A percentile compares a stretch with the other conserved stretches of the same genome.
phyloP scores from a whole-genome alignment of 2,888 invertebrate species.

The Strigamia maritima region DNA sequence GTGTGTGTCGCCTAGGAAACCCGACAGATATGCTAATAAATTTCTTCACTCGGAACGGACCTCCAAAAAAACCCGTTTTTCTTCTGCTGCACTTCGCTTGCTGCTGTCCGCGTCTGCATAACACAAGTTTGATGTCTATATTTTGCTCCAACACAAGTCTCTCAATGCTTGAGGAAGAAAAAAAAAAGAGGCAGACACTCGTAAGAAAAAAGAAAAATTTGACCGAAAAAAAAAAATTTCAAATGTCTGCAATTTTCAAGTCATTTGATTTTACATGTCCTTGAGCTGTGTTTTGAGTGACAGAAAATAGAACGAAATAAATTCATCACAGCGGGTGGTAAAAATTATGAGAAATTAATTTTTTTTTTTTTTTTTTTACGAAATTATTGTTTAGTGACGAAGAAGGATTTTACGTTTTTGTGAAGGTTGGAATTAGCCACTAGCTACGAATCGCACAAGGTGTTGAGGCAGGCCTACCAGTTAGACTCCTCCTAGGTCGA shows the following conservation, averaged over 20 bases:
- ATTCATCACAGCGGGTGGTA: neutral
- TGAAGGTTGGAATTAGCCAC: neutral
- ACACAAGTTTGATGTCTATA: conserved; percentile 28
- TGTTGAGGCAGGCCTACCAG: neutral
- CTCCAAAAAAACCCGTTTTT: conserved; percentile 21
- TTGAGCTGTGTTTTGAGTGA: neutral
- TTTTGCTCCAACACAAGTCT: neutral
- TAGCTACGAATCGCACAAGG: neutral
- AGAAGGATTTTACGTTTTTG: neutral
- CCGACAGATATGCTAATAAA: conserved; percentile 27
- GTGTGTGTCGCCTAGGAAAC: conserved; percentile 22
- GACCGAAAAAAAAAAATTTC: neutral
- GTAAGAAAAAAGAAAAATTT: neutral
- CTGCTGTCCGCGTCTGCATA: conserved; percentile 15
- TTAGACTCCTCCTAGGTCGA: conserved; percentile 11
- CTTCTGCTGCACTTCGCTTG: conserved; percentile 22
- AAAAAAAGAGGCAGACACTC: neutral
- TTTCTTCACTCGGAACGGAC: conserved; percentile 22
- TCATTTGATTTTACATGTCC: neutral
- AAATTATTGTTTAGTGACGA: neutral
- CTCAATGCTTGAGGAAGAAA: neutral
- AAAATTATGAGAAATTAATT: neutral
- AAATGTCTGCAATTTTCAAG: conserved; percentile 7
- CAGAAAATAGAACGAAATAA: neutral
- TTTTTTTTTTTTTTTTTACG: neutral